phyloP scores from a whole-genome alignment of 2,113 vertebrate genomes.

The Hystrix brachyura region DNA sequence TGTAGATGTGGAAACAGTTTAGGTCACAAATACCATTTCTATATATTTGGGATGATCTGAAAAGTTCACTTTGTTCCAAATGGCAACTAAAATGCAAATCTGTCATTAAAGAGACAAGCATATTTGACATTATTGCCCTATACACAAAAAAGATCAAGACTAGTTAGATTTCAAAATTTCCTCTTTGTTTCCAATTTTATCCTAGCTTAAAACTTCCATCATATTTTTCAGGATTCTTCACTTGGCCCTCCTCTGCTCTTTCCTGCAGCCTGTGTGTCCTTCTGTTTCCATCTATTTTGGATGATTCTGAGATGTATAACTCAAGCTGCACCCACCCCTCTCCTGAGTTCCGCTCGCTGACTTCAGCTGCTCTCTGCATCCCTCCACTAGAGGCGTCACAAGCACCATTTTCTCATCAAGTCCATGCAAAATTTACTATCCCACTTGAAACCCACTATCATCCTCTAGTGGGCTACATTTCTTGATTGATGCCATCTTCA shows the following conservation, averaged over 20 bases:
- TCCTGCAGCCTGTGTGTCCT: background rate
- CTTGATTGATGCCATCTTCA: background rate
- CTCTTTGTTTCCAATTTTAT: background rate
- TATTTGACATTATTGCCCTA: background rate
- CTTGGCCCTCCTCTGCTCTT: background rate
- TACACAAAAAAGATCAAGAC: background rate
- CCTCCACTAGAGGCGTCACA: background rate
- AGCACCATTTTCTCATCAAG: background rate
- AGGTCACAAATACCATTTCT: background rate
- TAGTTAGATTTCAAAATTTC: background rate
- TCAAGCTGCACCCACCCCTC: background rate
- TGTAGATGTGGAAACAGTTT: background rate
- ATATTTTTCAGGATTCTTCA: background rate
- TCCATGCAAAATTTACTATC: background rate
- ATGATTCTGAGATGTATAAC: background rate
- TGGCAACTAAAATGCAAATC: background rate
- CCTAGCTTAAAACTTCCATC: background rate
- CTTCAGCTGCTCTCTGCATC: background rate
- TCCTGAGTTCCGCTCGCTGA: background rate
- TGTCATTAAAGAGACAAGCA: background rate
- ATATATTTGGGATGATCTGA: background rate
- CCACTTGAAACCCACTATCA: background rate
- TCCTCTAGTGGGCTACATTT: background rate
- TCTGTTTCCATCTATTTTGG: slow-evolving; percentile 1
- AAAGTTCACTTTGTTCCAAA: background rate